These are phyloP conservation scores for Xiphorhynchus elegans DNA, from an alignment of 2,113 vertebrate genomes.

Conservation along the genomic window DNA sequence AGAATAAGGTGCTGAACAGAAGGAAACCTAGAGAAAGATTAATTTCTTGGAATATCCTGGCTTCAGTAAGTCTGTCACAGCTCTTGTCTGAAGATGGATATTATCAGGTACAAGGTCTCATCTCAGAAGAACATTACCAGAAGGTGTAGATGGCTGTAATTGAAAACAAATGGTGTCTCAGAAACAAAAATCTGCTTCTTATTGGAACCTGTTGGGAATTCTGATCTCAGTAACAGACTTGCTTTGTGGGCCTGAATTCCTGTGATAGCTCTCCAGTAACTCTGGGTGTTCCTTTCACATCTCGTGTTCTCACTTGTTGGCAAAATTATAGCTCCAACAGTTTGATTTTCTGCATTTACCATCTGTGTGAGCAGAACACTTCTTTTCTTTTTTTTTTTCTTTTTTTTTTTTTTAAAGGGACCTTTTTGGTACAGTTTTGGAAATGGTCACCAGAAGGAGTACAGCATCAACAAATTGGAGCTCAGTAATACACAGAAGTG, in stretches of 20 bases:
- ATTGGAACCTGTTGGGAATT: slow-evolving; percentile 23
- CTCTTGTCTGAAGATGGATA: neutral
- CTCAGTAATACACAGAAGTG: neutral
- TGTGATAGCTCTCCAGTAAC: slow-evolving; percentile 36
- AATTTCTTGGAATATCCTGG: slow-evolving; percentile 8
- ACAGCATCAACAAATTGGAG: neutral
- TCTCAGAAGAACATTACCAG: slow-evolving; percentile 31
- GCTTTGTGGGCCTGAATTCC: slow-evolving; percentile 5
- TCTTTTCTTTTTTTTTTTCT: neutral
- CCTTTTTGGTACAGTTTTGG: neutral
- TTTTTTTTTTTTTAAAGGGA: neutral
- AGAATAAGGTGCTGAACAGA: neutral
- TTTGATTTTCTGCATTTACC: slow-evolving; percentile 17
- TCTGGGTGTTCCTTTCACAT: slow-evolving; percentile 7
- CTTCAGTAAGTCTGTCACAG: slow-evolving; percentile 23
- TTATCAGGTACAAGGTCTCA: slow-evolving; percentile 8
- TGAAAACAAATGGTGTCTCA: slow-evolving; percentile 24
- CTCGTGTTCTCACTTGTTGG: neutral
- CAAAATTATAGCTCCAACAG: neutral
- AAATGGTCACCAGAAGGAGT: neutral
- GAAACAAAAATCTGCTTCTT: slow-evolving; percentile 21
- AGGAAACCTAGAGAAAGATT: neutral
- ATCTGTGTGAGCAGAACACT: neutral
- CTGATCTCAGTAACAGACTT: neutral
- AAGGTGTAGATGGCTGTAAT: slow-evolving; percentile 28